These are phyloP conservation scores for Apamea monoglypha DNA, from an alignment of 2,888 invertebrate genomes.

Conservation along the genomic window DNA sequence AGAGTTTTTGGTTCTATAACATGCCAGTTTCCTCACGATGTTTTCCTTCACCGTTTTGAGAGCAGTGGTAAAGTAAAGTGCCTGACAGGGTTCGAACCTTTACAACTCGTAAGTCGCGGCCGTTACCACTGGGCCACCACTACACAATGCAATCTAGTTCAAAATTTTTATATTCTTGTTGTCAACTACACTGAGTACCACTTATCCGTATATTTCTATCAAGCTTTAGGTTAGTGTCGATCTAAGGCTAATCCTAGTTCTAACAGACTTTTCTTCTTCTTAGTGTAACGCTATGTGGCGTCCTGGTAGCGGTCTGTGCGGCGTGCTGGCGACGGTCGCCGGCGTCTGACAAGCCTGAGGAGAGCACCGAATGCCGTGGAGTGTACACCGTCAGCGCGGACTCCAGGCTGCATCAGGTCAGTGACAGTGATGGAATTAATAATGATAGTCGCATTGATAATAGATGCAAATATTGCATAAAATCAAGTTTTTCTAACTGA, in stretches of 20 bases:
- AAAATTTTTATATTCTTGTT: background rate
- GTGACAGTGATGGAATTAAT: slow-evolving; percentile 27
- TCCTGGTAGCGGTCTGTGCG: slow-evolving; percentile 93
- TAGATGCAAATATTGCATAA: background rate
- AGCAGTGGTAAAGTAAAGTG: too few relatives aligned
- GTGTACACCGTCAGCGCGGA: slow-evolving; percentile 86
- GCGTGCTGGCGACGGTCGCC: slow-evolving; percentile 92
- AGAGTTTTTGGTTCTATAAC: too few relatives aligned
- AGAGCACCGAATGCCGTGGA: slow-evolving; percentile 77
- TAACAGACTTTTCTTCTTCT: slow-evolving; percentile 73
- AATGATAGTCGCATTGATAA: background rate
- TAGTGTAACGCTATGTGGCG: slow-evolving; percentile 94
- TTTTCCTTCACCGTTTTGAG: too few relatives aligned
- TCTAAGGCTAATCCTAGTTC: background rate
- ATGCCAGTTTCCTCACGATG: too few relatives aligned
- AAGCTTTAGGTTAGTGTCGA: background rate
- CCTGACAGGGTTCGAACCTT: too few relatives aligned
- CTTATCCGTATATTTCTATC: background rate
- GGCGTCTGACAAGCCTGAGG: slow-evolving; percentile 82
- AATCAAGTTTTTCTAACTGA: background rate
- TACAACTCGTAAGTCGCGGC: too few relatives aligned
- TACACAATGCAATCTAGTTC: background rate
- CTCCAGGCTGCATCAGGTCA: slow-evolving; percentile 80
- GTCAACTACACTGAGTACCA: background rate
- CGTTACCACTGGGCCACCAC: background rate